These are phyloP conservation scores for Alosa sapidissima DNA, from an alignment of 2,797 vertebrate genomes.

Conservation along the genomic window DNA sequence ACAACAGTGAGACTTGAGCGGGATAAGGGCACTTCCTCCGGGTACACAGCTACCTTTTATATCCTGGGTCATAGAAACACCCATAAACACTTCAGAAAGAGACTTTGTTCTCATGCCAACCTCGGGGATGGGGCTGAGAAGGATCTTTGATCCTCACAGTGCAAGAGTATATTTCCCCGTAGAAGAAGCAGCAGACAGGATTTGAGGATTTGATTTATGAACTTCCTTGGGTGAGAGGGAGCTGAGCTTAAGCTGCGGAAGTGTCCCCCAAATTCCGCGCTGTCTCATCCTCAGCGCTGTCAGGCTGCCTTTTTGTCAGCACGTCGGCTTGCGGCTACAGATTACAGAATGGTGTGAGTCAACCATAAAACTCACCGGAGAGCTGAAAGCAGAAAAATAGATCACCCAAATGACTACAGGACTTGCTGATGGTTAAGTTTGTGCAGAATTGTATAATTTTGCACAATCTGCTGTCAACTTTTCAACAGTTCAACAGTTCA, in stretches of 20 bases:
- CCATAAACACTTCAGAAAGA: slow-evolving; percentile 11
- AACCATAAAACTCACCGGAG: neutral
- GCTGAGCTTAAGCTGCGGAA: slow-evolving; percentile 40
- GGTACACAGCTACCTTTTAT: neutral
- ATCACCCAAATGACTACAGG: neutral
- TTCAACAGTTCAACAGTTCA: no score
- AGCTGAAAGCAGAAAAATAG: neutral
- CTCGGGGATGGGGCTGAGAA: neutral
- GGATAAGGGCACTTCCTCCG: slow-evolving; percentile 1
- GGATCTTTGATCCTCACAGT: neutral
- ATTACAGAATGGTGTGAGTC: slow-evolving; percentile 30
- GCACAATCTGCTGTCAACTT: neutral
- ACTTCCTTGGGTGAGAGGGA: slow-evolving; percentile 49
- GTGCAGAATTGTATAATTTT: neutral
- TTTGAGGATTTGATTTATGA: slow-evolving; percentile 56
- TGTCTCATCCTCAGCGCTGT: slow-evolving; percentile 38
- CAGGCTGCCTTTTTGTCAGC: slow-evolving; percentile 39
- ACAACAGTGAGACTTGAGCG: slow-evolving; percentile 37
- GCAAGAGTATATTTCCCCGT: neutral
- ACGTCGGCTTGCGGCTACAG: slow-evolving; percentile 42
- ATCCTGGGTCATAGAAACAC: neutral
- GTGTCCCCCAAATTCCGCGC: slow-evolving; percentile 49
- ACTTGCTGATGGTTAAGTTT: neutral
- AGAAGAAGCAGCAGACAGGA: slow-evolving; percentile 26
- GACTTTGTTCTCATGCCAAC: neutral